phyloP scores from a whole-genome alignment of 2,113 vertebrate species.

The Salvelinus sp. region DNA sequence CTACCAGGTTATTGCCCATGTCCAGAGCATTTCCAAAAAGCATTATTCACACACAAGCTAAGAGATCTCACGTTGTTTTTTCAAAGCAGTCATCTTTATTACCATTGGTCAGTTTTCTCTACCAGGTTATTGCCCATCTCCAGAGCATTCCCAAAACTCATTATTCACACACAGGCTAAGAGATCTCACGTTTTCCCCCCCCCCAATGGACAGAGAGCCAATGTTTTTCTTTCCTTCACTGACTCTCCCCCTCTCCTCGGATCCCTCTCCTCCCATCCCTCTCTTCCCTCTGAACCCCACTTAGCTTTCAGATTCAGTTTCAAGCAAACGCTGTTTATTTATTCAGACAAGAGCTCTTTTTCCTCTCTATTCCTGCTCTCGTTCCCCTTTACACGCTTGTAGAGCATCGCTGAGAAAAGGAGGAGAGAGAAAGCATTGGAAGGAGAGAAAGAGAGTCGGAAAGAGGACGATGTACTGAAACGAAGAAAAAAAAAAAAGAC shows the following conservation, averaged over 20 bases:
- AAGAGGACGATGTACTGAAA: too few relatives aligned
- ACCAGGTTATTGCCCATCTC: too few relatives aligned
- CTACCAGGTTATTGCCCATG: too few relatives aligned
- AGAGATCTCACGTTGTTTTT: background rate
- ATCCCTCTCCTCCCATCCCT: background rate
- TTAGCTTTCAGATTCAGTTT: constrained; percentile 36
- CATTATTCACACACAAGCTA: constrained; percentile 15
- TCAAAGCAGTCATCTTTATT: too few relatives aligned
- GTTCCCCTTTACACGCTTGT: constrained; percentile 17
- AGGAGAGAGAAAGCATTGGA: background rate
- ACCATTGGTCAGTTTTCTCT: too few relatives aligned
- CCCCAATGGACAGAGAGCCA: constrained; percentile 50
- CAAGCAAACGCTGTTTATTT: constrained; percentile 41
- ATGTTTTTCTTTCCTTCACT: constrained; percentile 52
- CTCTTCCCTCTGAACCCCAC: background rate
- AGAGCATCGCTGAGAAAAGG: constrained; percentile 15
- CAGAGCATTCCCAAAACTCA: too few relatives aligned
- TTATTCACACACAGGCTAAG: constrained; percentile 19
- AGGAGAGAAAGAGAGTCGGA: too few relatives aligned
- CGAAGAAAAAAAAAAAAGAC: too few relatives aligned
- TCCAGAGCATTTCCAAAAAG: too few relatives aligned
- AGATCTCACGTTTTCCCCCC: background rate
- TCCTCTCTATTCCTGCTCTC: constrained; percentile 5
- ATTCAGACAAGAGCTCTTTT: constrained; percentile 45
- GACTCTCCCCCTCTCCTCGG: constrained; percentile 27